Base-by-base conservation (phyloP, 1,140 invertebrate genomes). In the Eufriesea mexicana region DNA sequence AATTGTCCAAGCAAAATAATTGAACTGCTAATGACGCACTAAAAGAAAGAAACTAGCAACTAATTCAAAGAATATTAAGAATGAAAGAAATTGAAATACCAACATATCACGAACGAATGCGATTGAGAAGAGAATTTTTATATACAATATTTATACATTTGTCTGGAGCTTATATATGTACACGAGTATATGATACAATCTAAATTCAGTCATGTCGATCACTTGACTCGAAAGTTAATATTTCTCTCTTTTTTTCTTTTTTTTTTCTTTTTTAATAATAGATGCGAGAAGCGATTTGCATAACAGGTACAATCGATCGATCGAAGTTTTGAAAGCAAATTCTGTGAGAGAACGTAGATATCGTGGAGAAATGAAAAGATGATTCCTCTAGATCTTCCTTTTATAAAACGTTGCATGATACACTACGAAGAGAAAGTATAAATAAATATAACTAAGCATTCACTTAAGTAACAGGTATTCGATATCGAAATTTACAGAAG, bases 391-490 rank as follows among this genome's bases (percentile, higher is more conserved):
- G 23, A 16, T 2, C 42, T 64, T 16, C 14, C 54, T 23, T 54
- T 16, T 5, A 51, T 45, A 16, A 54, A 66, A 55, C 7, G 25
- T 42, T 45, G 23, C 25, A 35, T 20, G 28, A n/a, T 55, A 54
- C 45, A 9, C 18, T 9, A 57, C 7, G 23, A n/a, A 57, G 12
- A 18, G 20, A 57, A 59, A n/a, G n/a, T 51, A 16, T 42, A 35
- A 64, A 72, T n/a, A 72, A 55, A 72, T 14, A n/a, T 18, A 64
- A 35, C 14, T 51, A 76, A 51, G 47, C 74, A n/a, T 76, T 18
- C 61, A 25, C 10, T 51, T 49, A 64, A 66, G 10, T 28, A 67
- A 67, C 6, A n/a, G 6, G 51, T 25, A 54, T 76, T 51, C 2
- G 47, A 18, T 59, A 42, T 10, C 47, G n/a, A 28, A 49, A 14